These are phyloP conservation scores for Solen grandis DNA, from an alignment of 1,140 invertebrate species.

Conservation along the genomic window DNA sequence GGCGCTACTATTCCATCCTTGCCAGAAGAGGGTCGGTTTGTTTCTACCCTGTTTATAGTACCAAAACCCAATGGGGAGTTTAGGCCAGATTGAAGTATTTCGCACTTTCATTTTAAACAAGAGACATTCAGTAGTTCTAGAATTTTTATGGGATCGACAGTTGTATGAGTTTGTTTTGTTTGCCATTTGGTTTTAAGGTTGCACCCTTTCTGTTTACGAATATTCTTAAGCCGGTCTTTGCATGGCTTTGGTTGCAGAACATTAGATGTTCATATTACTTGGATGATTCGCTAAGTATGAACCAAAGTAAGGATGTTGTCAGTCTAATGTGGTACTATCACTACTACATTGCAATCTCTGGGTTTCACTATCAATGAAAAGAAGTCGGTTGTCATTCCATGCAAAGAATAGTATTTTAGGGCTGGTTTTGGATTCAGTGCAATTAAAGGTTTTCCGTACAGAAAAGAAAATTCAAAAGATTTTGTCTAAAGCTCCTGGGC, in stretches of 20 bases:
- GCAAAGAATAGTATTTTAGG: slow-evolving; percentile 46
- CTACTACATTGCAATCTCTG: slow-evolving; percentile 18
- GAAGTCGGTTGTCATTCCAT: slow-evolving; percentile 48
- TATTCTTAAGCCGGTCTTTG: slow-evolving; percentile 39
- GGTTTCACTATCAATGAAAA: no score
- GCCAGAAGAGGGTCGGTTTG: not conserved
- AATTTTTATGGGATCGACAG: slow-evolving; percentile 20
- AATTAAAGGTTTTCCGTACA: slow-evolving; percentile 48
- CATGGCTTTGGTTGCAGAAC: slow-evolving; percentile 24
- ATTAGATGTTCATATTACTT: slow-evolving; percentile 53
- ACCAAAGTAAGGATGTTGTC: slow-evolving; percentile 15
- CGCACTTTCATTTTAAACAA: slow-evolving; percentile 33
- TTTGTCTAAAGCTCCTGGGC: not conserved
- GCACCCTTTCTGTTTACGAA: slow-evolving; percentile 48
- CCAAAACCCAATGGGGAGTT: slow-evolving; percentile 16
- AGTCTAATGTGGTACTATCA: slow-evolving; percentile 1
- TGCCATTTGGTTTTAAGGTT: not conserved
- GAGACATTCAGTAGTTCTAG: not conserved
- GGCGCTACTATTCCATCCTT: slow-evolving; percentile 16
- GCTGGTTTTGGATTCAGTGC: slow-evolving; percentile 41
- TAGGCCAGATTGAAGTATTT: slow-evolving; percentile 14
- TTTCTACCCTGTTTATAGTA: no score
- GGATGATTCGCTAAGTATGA: slow-evolving; percentile 48
- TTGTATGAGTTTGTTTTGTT: slow-evolving; percentile 30
- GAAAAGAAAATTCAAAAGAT: slow-evolving; percentile 50